Evolutionary conservation across 2,113 vertebrate genomes (phyloP).

Genomic region (Rattus norvegicus): GRCr8 NC_086019.1:145210001-145210500

Average conservation of each 20-base stretch:
- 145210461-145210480: background rate
- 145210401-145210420: conserved; percentile 27
- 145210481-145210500: background rate
- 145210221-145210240: background rate
- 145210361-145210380: background rate
- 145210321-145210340: background rate
- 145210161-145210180: too few species aligned
- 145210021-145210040: conserved; percentile 93
- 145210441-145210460: background rate
- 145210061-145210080: conserved; percentile 89
- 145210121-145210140: background rate
- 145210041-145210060: conserved; percentile 91
- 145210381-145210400: conserved; percentile 64
- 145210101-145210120: background rate
- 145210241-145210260: background rate
- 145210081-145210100: conserved; percentile 58
- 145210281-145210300: background rate
- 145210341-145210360: background rate
- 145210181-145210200: background rate
- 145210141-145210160: background rate
- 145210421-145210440: conserved; percentile 59
- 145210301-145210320: background rate
- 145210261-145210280: background rate
- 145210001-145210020: conserved; percentile 93
- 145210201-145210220: background rate